Evolutionary conservation across 2,888 invertebrate genomes (phyloP).

Genomic region (Hesperia comma): DNA sequence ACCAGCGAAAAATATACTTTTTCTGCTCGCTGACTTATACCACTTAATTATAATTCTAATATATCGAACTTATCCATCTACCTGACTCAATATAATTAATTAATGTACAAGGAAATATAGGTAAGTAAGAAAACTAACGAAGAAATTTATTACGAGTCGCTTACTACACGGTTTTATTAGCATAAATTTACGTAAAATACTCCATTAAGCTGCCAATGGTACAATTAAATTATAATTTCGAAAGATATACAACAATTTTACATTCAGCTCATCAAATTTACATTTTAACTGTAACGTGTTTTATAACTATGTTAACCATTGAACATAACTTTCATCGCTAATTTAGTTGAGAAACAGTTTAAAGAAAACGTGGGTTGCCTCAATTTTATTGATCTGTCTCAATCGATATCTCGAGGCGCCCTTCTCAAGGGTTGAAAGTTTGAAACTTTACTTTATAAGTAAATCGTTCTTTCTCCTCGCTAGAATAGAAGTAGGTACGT

Average conservation of each 20-base stretch:
- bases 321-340: not conserved
- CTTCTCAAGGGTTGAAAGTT: too few relatives aligned
- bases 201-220: not conserved
- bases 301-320: constrained; percentile 1
- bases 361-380: not conserved
- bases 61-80: too few relatives aligned
- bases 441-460: too few relatives aligned
- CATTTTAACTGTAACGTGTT: constrained; percentile 3
- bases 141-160: not conserved
- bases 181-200: not conserved
- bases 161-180: not conserved
- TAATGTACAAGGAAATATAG: too few relatives aligned
- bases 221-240: not conserved
- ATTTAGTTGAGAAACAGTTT: not conserved
- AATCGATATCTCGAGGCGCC: not conserved
- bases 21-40: too few relatives aligned
- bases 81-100: too few relatives aligned
- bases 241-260: not conserved
- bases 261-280: not conserved
- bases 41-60: too few relatives aligned
- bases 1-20: too few relatives aligned
- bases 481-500: too few relatives aligned
- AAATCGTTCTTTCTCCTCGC: not conserved
- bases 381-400: too few relatives aligned
- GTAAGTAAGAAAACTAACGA: not conserved